Conservation (phyloP, 2,888 invertebrate species). For the Geophilus truncorum region DNA sequence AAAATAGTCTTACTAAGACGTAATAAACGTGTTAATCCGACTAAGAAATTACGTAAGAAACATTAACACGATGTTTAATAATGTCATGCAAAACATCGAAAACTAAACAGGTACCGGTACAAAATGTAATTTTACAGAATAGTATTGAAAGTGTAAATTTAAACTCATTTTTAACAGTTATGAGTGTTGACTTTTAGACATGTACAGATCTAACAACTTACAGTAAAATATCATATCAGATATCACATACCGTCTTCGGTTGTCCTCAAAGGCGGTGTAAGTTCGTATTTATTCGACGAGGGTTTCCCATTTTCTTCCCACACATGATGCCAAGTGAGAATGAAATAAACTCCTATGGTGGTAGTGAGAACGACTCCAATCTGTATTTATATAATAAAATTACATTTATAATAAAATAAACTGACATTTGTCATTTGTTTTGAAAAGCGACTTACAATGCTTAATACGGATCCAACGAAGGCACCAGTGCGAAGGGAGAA, state of each 20-base stretch:
- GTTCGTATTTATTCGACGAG: neutral
- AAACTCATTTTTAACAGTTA: neutral
- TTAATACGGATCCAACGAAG: neutral
- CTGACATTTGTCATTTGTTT: neutral
- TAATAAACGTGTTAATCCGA: no score
- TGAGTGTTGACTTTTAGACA: no score
- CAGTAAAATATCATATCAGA: no score
- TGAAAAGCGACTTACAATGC: neutral
- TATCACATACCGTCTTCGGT: neutral
- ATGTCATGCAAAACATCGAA: no score
- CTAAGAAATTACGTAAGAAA: no score
- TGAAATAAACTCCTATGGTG: neutral
- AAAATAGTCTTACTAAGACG: no score
- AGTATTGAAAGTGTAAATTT: no score
- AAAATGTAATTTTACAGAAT: no score
- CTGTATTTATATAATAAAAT: neutral
- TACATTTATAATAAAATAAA: neutral
- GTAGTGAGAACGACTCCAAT: neutral
- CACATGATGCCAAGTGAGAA: neutral
- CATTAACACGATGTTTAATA: no score
- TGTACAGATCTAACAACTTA: no score
- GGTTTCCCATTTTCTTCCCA: neutral
- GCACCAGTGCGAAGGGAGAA: neutral
- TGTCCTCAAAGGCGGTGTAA: neutral
- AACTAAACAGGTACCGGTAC: no score